Conservation (phyloP, 2,888 invertebrate species). For the Mimachlamys varia region DNA sequence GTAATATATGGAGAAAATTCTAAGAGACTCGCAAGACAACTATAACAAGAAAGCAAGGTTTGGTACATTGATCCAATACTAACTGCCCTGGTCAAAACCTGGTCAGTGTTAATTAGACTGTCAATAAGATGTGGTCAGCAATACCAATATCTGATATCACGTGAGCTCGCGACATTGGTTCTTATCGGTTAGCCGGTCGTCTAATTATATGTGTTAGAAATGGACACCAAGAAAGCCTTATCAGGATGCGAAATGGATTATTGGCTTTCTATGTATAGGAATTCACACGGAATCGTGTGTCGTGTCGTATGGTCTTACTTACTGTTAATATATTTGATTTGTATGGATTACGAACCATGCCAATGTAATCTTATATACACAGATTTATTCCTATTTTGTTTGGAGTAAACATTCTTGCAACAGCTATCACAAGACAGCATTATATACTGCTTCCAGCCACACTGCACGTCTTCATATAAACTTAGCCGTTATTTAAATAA, state of each 20-base stretch:
- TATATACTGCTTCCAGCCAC: too few relatives aligned
- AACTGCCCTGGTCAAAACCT: neutral
- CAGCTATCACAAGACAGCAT: too few relatives aligned
- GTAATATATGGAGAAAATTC: too few relatives aligned
- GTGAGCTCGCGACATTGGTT: neutral
- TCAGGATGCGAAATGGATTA: neutral
- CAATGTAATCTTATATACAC: neutral
- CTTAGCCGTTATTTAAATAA: too few relatives aligned
- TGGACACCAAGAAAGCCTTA: neutral
- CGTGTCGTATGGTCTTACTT: neutral
- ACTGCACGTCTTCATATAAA: too few relatives aligned
- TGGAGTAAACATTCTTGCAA: too few relatives aligned
- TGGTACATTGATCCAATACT: too few relatives aligned
- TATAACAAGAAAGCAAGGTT: too few relatives aligned
- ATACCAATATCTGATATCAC: neutral
- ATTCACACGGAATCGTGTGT: neutral
- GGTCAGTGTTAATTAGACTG: slow-evolving; percentile 1
- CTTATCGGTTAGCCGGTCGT: neutral
- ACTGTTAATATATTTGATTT: neutral
- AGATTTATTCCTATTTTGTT: too few relatives aligned
- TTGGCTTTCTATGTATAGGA: neutral
- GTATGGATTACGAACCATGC: neutral
- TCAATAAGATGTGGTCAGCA: neutral
- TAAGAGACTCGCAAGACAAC: too few relatives aligned
- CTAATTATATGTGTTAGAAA: neutral